phyloP scores from a whole-genome alignment of 1,140 invertebrate species.

The Hycleus phaleratus region DNA sequence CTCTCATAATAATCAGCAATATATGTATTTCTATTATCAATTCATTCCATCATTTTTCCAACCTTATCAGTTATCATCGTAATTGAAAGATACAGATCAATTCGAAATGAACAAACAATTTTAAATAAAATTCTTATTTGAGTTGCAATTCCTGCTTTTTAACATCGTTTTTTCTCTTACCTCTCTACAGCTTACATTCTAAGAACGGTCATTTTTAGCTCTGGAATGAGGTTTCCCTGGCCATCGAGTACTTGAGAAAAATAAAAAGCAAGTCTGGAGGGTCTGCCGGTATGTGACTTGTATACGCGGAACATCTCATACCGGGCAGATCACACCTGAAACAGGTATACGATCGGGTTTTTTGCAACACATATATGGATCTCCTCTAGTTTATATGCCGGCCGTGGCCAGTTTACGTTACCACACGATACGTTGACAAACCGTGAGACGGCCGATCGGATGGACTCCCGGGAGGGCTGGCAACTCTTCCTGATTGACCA shows the following conservation, averaged over 20 bases:
- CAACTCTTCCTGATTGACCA: conserved; percentile 6
- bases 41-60: no score
- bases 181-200: no score
- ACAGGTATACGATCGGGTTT: conserved; percentile 1
- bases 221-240: conserved; percentile 11
- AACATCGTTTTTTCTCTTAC: no score
- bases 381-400: not conserved
- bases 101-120: no score
- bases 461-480: conserved; percentile 3
- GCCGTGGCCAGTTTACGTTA: no score
- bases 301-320: conserved; percentile 14
- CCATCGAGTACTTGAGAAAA: conserved; percentile 3
- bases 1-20: no score
- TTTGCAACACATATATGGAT: conserved; percentile 3
- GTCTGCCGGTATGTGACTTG: conserved; percentile 8
- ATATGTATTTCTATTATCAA: no score
- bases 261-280: not conserved
- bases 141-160: no score
- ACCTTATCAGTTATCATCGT: no score
- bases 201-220: conserved; percentile 6
- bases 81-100: no score
- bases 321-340: conserved; percentile 12
- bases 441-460: conserved; percentile 6
- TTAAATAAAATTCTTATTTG: no score
- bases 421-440: conserved; percentile 4